A percentile compares a stretch with the other conserved stretches of the same genome.
Evolutionary conservation across 2,113 vertebrate species (phyloP).

Genomic region (Pluvialis apricaria): DNA sequence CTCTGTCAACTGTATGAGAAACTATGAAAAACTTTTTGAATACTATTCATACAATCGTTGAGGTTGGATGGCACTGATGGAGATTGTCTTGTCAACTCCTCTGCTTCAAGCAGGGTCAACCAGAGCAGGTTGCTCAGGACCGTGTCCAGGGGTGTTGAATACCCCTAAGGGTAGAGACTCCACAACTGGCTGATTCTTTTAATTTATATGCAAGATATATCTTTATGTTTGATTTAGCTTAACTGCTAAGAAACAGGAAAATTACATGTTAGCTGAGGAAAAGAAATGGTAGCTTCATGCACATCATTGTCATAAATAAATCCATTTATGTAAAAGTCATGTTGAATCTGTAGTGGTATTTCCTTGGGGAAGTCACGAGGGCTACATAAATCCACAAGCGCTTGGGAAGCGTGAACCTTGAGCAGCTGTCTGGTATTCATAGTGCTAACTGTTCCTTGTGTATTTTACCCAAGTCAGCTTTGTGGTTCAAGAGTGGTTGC

Average conservation of each 20-base stretch:
- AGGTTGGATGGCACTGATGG: rapidly evolving
- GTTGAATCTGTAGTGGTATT: background rate
- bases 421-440: background rate
- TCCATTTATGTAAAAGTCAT: background rate
- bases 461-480: background rate
- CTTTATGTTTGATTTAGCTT: background rate
- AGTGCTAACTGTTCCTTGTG: background rate
- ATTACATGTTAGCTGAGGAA: background rate
- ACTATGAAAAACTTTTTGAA: background rate
- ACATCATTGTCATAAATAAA: background rate
- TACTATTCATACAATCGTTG: background rate
- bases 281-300: background rate
- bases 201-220: background rate
- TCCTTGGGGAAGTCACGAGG: background rate
- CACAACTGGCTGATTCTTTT: background rate
- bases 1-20: background rate
- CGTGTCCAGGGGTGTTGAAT: background rate
- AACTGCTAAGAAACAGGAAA: background rate
- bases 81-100: background rate
- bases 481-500: background rate
- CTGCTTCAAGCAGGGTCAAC: background rate
- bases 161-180: background rate
- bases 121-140: background rate
- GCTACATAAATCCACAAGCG: rapidly evolving
- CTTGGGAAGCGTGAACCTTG: background rate